A percentile compares a stretch with the other conserved stretches of the same genome.
These are phyloP conservation scores for Choristoneura rosaceana DNA, from an alignment of 2,888 invertebrate species.

Conservation along the genomic window DNA sequence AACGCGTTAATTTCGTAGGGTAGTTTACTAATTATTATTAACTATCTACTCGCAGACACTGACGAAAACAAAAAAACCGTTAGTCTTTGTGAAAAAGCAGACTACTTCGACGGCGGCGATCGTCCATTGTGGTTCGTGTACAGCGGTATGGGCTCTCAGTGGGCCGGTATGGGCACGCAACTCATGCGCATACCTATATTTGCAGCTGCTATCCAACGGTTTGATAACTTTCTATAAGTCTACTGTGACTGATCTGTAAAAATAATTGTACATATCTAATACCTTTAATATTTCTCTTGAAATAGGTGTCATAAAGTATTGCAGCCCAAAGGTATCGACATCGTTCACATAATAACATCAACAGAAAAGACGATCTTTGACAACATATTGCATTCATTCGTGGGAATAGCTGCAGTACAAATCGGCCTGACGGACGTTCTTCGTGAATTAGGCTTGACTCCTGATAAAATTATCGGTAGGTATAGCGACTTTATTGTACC, in stretches of 20 bases:
- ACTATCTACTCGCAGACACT: constrained; percentile 47
- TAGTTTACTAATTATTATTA: constrained; percentile 2
- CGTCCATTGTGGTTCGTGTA: constrained; percentile 86
- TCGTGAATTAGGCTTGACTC: constrained; percentile 83
- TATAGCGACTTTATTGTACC: no score
- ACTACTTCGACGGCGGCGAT: constrained; percentile 44
- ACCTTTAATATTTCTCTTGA: neutral
- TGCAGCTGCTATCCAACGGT: constrained; percentile 68
- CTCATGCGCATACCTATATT: constrained; percentile 85
- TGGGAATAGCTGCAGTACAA: constrained; percentile 89
- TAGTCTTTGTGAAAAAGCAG: constrained; percentile 35
- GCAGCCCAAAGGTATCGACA: constrained; percentile 82
- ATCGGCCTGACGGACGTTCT: constrained; percentile 77
- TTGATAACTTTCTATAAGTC: neutral
- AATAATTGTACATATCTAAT: neutral
- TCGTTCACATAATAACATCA: constrained; percentile 85
- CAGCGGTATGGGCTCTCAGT: constrained; percentile 88
- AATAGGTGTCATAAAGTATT: constrained; percentile 70
- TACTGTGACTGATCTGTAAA: neutral
- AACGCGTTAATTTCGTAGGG: neutral
- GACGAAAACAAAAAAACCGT: constrained; percentile 35
- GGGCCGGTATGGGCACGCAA: constrained; percentile 85
- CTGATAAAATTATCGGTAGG: constrained; percentile 90
- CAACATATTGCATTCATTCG: constrained; percentile 88
- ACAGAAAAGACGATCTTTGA: constrained; percentile 72